Conservation (phyloP, 2,888 invertebrate genomes). For the Campoplex capitator region DNA sequence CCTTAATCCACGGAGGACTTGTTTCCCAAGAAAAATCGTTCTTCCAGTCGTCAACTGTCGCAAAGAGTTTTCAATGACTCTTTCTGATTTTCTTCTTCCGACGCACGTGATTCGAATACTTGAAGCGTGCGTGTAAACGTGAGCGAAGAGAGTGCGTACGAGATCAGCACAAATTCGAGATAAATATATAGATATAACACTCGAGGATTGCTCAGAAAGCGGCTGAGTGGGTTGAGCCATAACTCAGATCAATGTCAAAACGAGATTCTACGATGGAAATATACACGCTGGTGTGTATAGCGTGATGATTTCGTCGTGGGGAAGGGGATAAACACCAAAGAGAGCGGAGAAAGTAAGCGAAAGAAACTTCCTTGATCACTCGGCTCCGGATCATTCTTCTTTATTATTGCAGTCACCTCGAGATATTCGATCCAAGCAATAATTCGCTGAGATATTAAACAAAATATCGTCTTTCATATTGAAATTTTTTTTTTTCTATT, state of each 20-base stretch:
- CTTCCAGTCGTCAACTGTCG: conserved; percentile 7
- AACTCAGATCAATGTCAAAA: conserved; percentile 75
- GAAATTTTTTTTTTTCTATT: not conserved
- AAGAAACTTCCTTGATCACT: conserved; percentile 52
- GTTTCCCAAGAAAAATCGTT: conserved; percentile 16
- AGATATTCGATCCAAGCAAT: conserved; percentile 11
- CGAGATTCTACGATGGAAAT: conserved; percentile 46
- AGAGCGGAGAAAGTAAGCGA: conserved; percentile 61
- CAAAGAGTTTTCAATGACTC: conserved; percentile 44
- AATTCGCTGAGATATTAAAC: not conserved
- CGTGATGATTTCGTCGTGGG: conserved; percentile 28
- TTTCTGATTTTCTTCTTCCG: conserved; percentile 42
- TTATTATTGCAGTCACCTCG: not conserved
- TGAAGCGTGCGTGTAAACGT: conserved; percentile 43
- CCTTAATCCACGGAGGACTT: not conserved
- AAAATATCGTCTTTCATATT: not conserved
- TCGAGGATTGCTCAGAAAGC: conserved; percentile 50
- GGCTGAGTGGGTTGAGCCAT: conserved; percentile 72
- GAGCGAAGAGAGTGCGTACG: conserved; percentile 17
- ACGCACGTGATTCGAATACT: conserved; percentile 55
- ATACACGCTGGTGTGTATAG: conserved; percentile 11
- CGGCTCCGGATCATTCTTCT: conserved; percentile 31
- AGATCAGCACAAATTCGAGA: conserved; percentile 44
- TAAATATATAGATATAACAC: conserved; percentile 51
- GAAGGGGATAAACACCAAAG: conserved; percentile 37